Evolutionary conservation across 2,797 vertebrate genomes (phyloP).

Genomic region (Nyctalus aviator): DNA sequence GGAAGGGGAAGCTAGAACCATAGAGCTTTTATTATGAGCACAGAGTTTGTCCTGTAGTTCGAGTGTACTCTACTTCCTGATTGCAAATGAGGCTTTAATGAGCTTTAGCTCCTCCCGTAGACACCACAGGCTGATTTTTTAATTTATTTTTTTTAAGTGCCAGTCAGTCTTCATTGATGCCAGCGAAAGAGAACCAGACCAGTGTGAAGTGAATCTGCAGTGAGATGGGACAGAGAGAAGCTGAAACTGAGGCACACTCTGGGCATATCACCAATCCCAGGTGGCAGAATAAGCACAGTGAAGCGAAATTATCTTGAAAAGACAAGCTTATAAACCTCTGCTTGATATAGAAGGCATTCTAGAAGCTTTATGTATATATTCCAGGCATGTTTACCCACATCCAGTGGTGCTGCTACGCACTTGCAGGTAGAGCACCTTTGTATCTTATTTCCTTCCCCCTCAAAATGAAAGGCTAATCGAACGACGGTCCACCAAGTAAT

Average conservation of each 20-base stretch:
- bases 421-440: background rate
- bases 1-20: background rate
- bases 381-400: background rate
- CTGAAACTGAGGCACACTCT: background rate
- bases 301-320: background rate
- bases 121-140: background rate
- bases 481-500: slow-evolving; percentile 23
- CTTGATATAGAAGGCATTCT: background rate
- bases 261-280: background rate
- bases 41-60: background rate
- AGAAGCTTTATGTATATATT: background rate
- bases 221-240: background rate
- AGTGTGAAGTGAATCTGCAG: background rate
- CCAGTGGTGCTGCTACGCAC: background rate
- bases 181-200: background rate
- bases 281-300: background rate
- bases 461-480: slow-evolving; percentile 52
- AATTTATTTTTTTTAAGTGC: background rate
- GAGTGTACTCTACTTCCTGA: background rate
- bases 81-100: background rate
- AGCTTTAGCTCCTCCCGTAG: background rate
- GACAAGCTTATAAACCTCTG: background rate
- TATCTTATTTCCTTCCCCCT: background rate
- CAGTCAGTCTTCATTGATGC: background rate
- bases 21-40: background rate